These are phyloP conservation scores for Helogale parvula DNA, from an alignment of 2,113 vertebrate species.

Conservation along the genomic window DNA sequence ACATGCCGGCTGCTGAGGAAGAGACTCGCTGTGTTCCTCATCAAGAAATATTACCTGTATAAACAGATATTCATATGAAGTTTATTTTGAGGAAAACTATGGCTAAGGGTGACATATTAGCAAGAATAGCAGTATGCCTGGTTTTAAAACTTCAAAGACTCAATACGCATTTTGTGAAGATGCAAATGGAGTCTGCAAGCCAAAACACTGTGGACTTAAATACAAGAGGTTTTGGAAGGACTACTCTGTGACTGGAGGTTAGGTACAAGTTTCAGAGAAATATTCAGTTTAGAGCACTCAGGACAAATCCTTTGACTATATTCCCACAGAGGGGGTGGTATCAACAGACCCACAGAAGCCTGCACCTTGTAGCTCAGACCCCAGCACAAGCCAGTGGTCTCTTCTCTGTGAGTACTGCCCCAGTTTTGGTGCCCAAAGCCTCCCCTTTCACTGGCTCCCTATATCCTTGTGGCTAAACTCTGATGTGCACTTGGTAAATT, in stretches of 20 bases:
- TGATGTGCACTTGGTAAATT: not conserved
- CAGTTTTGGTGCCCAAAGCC: not conserved
- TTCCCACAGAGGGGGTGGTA: not conserved
- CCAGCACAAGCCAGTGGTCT: not conserved
- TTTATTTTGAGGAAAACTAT: not conserved
- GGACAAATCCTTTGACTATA: not conserved
- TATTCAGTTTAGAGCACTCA: conserved; percentile 34
- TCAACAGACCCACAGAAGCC: not conserved
- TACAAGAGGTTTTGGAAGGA: not conserved
- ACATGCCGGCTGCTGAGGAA: not conserved
- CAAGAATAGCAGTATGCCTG: not conserved
- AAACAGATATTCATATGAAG: not conserved
- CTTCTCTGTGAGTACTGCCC: not conserved
- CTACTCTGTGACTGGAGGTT: not conserved
- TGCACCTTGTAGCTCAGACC: not conserved
- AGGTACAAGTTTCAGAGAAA: conserved; percentile 12
- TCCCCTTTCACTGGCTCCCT: not conserved
- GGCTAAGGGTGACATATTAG: not conserved
- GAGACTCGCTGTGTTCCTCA: not conserved
- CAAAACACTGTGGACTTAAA: not conserved
- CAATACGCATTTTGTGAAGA: not conserved
- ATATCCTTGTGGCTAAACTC: not conserved
- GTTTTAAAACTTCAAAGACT: not conserved
- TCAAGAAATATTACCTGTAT: not conserved
- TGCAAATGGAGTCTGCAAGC: not conserved